Percentiles rank a stretch among this genome's conserved stretches.
phyloP scores from a whole-genome alignment of 1,140 invertebrate genomes.

The Paramacrobiotus metropolitanus region DNA sequence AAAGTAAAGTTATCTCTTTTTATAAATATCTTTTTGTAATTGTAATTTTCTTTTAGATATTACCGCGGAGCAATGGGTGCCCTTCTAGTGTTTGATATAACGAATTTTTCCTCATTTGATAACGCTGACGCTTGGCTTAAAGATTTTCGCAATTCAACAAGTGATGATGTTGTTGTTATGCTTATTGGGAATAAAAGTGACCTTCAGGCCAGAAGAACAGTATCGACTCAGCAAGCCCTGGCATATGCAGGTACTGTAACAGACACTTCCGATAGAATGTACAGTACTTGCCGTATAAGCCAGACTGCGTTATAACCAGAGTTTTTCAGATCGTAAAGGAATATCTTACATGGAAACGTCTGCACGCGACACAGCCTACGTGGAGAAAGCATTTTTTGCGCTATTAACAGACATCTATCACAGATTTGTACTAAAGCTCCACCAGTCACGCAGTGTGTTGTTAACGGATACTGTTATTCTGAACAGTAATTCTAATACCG shows the following conservation, averaged over 20 bases:
- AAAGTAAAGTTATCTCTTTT: too few species aligned
- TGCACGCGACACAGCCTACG: not conserved
- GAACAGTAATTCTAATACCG: too few species aligned
- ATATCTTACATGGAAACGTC: not conserved
- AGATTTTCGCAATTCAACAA: not conserved
- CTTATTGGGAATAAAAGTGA: conserved; percentile 62
- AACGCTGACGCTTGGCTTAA: not conserved
- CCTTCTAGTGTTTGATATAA: not conserved
- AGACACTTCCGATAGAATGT: too few species aligned
- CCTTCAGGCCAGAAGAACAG: conserved; percentile 34
- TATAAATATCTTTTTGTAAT: not conserved
- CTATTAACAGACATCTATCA: not conserved
- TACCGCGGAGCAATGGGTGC: conserved; percentile 1
- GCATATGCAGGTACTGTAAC: not conserved
- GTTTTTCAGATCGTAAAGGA: not conserved
- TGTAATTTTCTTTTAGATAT: not conserved
- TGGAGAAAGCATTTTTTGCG: not conserved
- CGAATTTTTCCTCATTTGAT: not conserved
- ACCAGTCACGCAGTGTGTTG: too few species aligned
- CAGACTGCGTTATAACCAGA: too few species aligned
- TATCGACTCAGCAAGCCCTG: conserved; percentile 4
- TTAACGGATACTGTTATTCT: too few species aligned
- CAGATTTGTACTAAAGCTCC: too few species aligned
- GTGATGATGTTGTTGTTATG: conserved; percentile 34
- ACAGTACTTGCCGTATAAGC: too few species aligned